Evolutionary conservation across 2,113 vertebrate species (phyloP).

Genomic region (Burhinus bistriatus): DNA sequence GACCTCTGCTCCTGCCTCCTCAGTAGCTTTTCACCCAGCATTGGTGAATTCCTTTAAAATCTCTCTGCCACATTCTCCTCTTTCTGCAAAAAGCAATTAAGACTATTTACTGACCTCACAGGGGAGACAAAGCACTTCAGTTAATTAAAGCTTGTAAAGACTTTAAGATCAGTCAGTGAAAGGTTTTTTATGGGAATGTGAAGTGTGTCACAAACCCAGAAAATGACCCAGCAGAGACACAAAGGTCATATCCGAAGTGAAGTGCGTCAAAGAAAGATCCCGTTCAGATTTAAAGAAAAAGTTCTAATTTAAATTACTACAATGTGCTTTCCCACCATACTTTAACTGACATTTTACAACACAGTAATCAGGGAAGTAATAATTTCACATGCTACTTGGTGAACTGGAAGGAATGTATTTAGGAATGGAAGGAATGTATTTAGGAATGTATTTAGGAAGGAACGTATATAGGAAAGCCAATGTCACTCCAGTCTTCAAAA

Average conservation of each 20-base stretch:
- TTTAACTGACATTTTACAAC: background rate
- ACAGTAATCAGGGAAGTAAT: background rate
- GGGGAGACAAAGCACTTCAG: background rate
- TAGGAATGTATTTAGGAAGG: background rate
- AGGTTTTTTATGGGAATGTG: background rate
- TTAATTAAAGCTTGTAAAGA: background rate
- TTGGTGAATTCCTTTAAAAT: background rate
- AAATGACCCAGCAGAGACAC: background rate
- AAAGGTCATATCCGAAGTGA: background rate
- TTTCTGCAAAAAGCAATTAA: background rate
- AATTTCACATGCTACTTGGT: background rate
- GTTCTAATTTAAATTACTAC: background rate
- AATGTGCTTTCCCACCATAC: fast-evolving
- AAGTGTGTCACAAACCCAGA: background rate
- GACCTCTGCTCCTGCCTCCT: background rate
- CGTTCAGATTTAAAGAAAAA: background rate
- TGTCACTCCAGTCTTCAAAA: background rate
- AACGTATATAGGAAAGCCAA: background rate
- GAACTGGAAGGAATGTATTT: background rate
- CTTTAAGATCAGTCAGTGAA: background rate
- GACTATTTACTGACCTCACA: background rate
- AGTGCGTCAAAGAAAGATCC: background rate
- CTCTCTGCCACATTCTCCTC: background rate
- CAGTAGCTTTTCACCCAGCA: background rate
- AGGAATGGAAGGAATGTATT: background rate